These are phyloP conservation scores for Aphelocoma californica DNA, from an alignment of 2,797 vertebrate genomes.

Conservation along the genomic window DNA sequence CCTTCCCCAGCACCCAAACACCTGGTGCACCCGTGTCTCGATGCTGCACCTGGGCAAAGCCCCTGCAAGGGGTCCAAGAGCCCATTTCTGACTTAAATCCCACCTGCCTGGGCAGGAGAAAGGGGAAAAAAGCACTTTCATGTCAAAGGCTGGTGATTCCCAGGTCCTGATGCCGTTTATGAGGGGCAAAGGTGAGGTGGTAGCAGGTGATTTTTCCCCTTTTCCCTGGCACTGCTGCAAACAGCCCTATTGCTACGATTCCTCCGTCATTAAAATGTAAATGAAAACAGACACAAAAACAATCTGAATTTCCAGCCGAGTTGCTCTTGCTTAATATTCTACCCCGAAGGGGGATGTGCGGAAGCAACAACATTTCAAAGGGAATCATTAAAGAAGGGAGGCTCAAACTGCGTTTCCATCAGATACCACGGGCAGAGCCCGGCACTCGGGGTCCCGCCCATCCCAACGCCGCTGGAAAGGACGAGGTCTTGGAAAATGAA, in stretches of 20 bases:
- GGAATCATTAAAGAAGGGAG: constrained; percentile 69
- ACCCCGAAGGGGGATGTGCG: constrained; percentile 60
- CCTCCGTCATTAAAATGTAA: constrained; percentile 67
- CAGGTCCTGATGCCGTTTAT: background rate
- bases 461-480: background rate
- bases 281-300: constrained; percentile 68
- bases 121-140: background rate
- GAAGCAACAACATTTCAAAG: constrained; percentile 70
- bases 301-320: constrained; percentile 71
- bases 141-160: background rate
- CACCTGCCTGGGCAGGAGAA: background rate
- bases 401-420: constrained; percentile 51
- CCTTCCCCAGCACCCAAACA: background rate
- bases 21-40: rapidly evolving
- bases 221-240: background rate
- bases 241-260: background rate
- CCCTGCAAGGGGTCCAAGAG: background rate
- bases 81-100: background rate
- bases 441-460: background rate
- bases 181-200: background rate
- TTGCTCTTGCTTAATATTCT: constrained; percentile 73
- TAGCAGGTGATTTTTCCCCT: background rate
- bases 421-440: constrained; percentile 6
- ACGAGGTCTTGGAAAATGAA: background rate
- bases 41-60: background rate